Percentiles rank a stretch among this genome's conserved stretches.
Conservation (phyloP, 2,888 invertebrate genomes). For the Xanthostigma xanthostigma region DNA sequence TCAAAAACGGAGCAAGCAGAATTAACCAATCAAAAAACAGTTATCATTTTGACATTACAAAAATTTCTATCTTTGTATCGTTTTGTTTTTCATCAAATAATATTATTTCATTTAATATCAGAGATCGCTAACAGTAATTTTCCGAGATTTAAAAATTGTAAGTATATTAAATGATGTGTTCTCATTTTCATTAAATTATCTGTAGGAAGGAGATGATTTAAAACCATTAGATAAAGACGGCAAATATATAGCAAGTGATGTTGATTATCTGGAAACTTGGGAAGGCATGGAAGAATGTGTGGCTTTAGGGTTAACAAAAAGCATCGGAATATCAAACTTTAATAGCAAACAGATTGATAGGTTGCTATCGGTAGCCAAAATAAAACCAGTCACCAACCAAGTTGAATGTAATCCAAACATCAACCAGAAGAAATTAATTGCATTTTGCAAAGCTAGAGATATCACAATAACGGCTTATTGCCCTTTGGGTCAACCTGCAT, state of each 20-base stretch:
- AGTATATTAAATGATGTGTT: too few species aligned
- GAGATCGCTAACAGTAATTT: too few species aligned
- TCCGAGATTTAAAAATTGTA: too few species aligned
- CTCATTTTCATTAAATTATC: slow-evolving; percentile 8
- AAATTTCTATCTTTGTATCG: too few species aligned
- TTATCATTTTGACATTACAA: too few species aligned
- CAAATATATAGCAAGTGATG: slow-evolving; percentile 32
- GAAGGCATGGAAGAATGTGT: slow-evolving; percentile 58
- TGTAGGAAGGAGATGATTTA: slow-evolving; percentile 31
- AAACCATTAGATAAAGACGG: slow-evolving; percentile 29
- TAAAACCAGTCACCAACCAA: slow-evolving; percentile 48
- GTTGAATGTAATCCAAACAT: slow-evolving; percentile 48
- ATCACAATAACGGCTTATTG: slow-evolving; percentile 58
- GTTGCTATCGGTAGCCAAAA: slow-evolving; percentile 36
- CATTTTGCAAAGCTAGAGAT: slow-evolving; percentile 46
- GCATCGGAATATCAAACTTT: slow-evolving; percentile 70
- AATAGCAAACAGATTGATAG: slow-evolving; percentile 52
- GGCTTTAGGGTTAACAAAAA: slow-evolving; percentile 41
- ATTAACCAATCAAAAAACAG: too few species aligned
- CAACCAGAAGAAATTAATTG: slow-evolving; percentile 49
- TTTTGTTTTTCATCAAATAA: too few species aligned
- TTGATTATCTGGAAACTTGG: slow-evolving; percentile 62
- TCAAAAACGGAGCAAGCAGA: too few species aligned
- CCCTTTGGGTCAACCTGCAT: slow-evolving; percentile 50
- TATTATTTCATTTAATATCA: too few species aligned